Evolutionary conservation across 2,113 vertebrate species (phyloP).

Genomic region (Hypocryptadius cinnamomeus): DNA sequence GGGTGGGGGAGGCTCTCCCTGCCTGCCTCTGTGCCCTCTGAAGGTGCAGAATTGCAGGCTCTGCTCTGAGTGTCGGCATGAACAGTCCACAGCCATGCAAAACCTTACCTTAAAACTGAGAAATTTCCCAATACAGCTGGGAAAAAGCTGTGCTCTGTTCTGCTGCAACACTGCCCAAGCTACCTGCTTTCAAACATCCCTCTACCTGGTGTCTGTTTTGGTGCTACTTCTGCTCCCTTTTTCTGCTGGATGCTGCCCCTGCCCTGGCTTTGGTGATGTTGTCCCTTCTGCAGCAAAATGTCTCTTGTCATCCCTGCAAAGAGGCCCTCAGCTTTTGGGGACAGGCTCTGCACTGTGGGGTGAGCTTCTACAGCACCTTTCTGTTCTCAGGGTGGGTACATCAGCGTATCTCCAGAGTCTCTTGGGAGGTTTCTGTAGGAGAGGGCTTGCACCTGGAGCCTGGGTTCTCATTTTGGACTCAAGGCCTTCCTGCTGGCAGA

Average conservation of each 20-base stretch:
- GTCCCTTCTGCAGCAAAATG: background rate
- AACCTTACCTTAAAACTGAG: background rate
- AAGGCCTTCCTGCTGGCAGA: background rate
- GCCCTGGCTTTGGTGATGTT: background rate
- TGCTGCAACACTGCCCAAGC: background rate
- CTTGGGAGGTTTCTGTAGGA: background rate
- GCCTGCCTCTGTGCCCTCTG: background rate
- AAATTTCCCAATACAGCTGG: background rate
- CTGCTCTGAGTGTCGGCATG: background rate
- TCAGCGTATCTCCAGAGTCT: background rate
- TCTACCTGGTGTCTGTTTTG: background rate
- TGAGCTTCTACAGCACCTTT: background rate
- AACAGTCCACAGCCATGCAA: background rate
- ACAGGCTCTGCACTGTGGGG: rapidly evolving
- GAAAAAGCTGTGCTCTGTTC: background rate
- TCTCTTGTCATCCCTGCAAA: background rate
- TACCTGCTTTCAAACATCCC: background rate
- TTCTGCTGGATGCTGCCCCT: background rate
- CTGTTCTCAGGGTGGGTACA: background rate
- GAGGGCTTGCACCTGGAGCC: background rate
- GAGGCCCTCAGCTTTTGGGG: background rate
- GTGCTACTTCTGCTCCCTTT: background rate
- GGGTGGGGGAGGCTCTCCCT: background rate
- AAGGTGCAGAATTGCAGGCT: background rate
- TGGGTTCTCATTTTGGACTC: background rate